Conservation (phyloP, 1,140 invertebrate genomes). For the Carcinoscorpius rotundicauda region DNA sequence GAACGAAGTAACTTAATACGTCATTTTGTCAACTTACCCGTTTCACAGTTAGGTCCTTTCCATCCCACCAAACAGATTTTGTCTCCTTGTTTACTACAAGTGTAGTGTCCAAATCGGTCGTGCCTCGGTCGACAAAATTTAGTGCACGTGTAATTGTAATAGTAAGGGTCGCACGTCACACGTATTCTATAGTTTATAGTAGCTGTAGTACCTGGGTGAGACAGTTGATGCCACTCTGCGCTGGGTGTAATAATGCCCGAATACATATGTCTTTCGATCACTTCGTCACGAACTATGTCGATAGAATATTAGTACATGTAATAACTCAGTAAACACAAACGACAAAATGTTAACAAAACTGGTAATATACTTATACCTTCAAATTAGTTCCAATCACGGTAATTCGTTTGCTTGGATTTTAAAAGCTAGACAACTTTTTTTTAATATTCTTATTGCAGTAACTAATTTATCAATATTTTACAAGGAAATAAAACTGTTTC, state of each 20-base stretch:
- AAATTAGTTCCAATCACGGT: too few species aligned
- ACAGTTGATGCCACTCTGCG: constrained; percentile 76
- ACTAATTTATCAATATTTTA: too few species aligned
- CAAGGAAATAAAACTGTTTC: too few species aligned
- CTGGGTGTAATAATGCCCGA: constrained; percentile 79
- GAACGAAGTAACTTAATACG: background rate
- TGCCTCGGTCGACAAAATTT: constrained; percentile 77
- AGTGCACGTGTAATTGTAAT: constrained; percentile 83
- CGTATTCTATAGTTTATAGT: constrained; percentile 48
- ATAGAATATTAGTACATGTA: too few species aligned
- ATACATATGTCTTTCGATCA: constrained; percentile 79
- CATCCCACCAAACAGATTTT: constrained; percentile 80
- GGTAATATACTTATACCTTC: too few species aligned
- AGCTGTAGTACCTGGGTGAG: constrained; percentile 43
- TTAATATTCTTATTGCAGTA: too few species aligned
- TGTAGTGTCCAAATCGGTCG: constrained; percentile 88
- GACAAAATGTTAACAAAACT: too few species aligned
- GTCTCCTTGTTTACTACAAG: constrained; percentile 67
- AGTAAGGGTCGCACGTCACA: constrained; percentile 75
- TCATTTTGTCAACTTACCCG: constrained; percentile 53
- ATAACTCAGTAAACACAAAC: too few species aligned
- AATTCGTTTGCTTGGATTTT: too few species aligned
- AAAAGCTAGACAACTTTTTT: too few species aligned
- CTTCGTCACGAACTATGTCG: constrained; percentile 40
- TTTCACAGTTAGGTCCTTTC: constrained; percentile 82